Evolutionary conservation across 1,140 invertebrate genomes (phyloP).

Genomic region (Trichonephila clavata): DNA sequence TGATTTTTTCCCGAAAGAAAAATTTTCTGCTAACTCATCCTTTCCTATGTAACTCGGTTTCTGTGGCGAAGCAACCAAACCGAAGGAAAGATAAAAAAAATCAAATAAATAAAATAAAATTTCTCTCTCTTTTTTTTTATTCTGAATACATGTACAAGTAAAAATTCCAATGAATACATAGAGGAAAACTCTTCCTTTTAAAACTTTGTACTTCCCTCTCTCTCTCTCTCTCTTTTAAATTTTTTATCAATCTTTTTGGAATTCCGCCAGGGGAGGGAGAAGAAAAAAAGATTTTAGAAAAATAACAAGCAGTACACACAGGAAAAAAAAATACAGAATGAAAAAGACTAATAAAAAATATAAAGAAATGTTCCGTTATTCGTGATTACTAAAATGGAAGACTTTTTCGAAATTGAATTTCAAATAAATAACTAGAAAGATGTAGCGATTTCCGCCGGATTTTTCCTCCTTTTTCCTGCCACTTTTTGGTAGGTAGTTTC

Average conservation of each 20-base stretch:
- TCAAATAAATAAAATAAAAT: neutral
- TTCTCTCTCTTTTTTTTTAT: conserved; percentile 2
- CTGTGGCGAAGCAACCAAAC: neutral
- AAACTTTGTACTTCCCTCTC: conserved; percentile 28
- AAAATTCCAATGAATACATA: conserved; percentile 65
- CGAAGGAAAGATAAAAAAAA: conserved; percentile 17
- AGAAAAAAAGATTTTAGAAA: conserved; percentile 8
- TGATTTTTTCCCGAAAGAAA: conserved; percentile 13
- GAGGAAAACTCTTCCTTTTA: conserved; percentile 54
- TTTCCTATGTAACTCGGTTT: conserved; percentile 19
- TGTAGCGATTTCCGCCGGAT: neutral
- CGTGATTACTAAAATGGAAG: conserved; percentile 67
- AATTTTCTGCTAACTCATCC: conserved; percentile 21
- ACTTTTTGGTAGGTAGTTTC: neutral
- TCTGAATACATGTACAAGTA: conserved; percentile 40
- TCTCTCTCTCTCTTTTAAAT: neutral
- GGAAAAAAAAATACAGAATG: neutral
- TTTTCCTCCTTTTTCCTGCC: neutral
- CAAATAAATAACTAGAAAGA: conserved; percentile 63
- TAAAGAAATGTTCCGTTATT: conserved; percentile 45
- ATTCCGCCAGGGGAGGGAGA: neutral
- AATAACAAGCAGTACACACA: conserved; percentile 19
- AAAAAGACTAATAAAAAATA: conserved; percentile 40
- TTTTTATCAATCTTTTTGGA: conserved; percentile 15
- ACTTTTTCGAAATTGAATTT: conserved; percentile 66